phyloP scores from a whole-genome alignment of 2,888 invertebrate species.

The Meloe dianella region DNA sequence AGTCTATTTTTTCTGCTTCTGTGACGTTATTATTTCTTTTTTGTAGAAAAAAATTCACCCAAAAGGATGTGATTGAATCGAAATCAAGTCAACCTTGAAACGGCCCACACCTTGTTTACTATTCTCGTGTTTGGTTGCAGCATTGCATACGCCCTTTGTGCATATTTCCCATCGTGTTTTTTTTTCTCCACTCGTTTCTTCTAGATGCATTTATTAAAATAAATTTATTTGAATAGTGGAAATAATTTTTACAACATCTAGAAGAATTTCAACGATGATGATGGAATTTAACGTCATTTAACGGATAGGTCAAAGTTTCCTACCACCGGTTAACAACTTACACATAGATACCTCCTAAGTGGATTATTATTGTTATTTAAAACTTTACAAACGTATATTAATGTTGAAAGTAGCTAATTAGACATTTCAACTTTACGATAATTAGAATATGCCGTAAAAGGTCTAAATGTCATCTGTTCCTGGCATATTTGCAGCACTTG shows the following conservation, averaged over 20 bases:
- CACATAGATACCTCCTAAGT: neutral
- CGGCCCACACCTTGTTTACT: slow-evolving; percentile 49
- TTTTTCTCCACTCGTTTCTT: neutral
- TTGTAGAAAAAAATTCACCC: too few relatives aligned
- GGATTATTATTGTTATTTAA: slow-evolving; percentile 7
- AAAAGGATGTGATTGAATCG: slow-evolving; percentile 46
- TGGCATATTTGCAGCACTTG: slow-evolving; percentile 13
- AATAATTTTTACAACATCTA: neutral
- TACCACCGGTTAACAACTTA: neutral
- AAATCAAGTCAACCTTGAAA: slow-evolving; percentile 47
- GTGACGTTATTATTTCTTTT: neutral
- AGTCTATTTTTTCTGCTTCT: neutral
- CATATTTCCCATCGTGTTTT: slow-evolving; percentile 1
- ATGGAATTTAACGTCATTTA: neutral
- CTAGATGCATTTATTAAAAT: neutral
- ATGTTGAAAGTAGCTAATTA: neutral
- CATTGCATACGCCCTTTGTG: slow-evolving; percentile 13
- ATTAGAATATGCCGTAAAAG: neutral
- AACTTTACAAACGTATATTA: neutral
- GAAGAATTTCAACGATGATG: neutral
- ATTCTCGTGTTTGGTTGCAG: slow-evolving; percentile 15
- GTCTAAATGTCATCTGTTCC: slow-evolving; percentile 3
- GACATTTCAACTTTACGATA: neutral
- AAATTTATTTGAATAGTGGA: neutral
- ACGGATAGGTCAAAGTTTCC: neutral